Percentiles rank a stretch among this genome's conserved stretches.
These are phyloP conservation scores for Drosophila sucinea DNA, from an alignment of 1,140 invertebrate genomes.

Conservation along the genomic window DNA sequence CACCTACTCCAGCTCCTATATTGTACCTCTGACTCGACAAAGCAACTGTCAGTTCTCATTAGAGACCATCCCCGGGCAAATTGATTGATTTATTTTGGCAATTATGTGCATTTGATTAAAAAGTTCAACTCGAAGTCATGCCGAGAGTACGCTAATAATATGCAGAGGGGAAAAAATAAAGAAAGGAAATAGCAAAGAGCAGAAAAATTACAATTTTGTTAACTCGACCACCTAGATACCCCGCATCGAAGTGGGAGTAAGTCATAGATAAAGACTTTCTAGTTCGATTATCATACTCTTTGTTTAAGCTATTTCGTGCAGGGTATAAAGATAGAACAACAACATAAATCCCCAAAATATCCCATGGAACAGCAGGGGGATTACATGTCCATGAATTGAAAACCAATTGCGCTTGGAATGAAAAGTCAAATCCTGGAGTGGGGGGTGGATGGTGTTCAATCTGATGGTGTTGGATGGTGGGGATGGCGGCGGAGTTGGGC, in stretches of 20 bases:
- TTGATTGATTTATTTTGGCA: conserved; percentile 82
- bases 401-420: conserved; percentile 79
- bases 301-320: not conserved
- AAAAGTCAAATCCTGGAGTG: conserved; percentile 62
- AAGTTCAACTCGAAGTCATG: conserved; percentile 69
- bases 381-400: conserved; percentile 80
- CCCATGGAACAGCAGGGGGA: conserved; percentile 69
- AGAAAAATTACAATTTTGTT: conserved; percentile 25
- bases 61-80: conserved; percentile 60
- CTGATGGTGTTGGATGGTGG: conserved; percentile 1
- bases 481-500: conserved; percentile 33
- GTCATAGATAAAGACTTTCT: not conserved
- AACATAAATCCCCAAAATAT: conserved; percentile 82
- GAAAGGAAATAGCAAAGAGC: conserved; percentile 33
- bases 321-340: conserved; percentile 23
- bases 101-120: conserved; percentile 82
- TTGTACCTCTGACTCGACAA: not conserved
- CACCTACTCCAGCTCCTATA: conserved; percentile 22
- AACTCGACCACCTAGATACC: not conserved
- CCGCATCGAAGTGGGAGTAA: not conserved
- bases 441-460: conserved; percentile 23
- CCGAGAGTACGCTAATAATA: conserved; percentile 72
- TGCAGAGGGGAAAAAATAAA: conserved; percentile 38
- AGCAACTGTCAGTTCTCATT: conserved; percentile 70
- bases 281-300: not conserved